These are phyloP conservation scores for Coelopa frigida DNA, from an alignment of 1,140 invertebrate species.

Conservation along the genomic window DNA sequence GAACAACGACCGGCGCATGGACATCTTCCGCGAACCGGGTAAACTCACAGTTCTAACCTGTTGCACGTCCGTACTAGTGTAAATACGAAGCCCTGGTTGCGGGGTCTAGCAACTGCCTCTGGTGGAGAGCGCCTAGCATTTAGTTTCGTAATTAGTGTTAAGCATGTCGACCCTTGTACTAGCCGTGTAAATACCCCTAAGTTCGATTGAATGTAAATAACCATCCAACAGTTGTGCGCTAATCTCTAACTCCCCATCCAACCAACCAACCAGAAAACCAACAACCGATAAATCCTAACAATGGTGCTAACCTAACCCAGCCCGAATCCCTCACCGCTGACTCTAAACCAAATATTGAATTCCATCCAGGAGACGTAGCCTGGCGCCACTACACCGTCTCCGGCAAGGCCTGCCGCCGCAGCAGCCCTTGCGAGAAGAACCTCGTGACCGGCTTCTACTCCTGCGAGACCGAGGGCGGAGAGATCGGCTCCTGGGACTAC, in stretches of 20 bases:
- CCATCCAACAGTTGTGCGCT: not conserved
- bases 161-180: not conserved
- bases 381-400: constrained; percentile 70
- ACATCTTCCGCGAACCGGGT: constrained; percentile 45
- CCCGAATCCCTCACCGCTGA: not conserved
- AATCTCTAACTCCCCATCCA: not conserved
- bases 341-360: not conserved
- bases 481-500: constrained; percentile 68
- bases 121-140: not conserved
- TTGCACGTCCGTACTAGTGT: constrained; percentile 41
- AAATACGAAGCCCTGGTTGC: constrained; percentile 24
- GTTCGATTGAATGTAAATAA: no score
- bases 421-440: constrained; percentile 62
- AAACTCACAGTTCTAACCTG: constrained; percentile 42
- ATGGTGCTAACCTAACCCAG: not conserved
- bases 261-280: constrained; percentile 1
- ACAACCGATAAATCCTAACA: not conserved
- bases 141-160: not conserved
- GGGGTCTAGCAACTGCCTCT: not conserved
- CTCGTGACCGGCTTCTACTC: constrained; percentile 67
- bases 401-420: constrained; percentile 65
- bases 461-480: constrained; percentile 65
- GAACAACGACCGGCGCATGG: constrained; percentile 43
- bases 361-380: constrained; percentile 40
- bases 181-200: no score